These are phyloP conservation scores for Volucella inflata DNA, from an alignment of 2,888 invertebrate species.

Conservation along the genomic window DNA sequence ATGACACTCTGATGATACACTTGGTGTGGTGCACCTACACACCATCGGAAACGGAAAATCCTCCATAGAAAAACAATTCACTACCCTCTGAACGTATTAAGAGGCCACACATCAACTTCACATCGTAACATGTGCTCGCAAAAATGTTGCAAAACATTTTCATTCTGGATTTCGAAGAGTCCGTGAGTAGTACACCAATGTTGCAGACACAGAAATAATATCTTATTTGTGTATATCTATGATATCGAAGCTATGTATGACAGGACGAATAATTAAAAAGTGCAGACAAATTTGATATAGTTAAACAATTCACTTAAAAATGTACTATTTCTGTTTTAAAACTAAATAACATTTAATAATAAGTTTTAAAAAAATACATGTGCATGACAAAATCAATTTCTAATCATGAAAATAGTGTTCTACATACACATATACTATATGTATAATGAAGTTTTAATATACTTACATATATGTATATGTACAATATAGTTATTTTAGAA, in stretches of 20 bases:
- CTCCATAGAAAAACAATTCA: slow-evolving; percentile 37
- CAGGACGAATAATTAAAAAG: slow-evolving; percentile 22
- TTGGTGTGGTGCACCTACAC: slow-evolving; percentile 46
- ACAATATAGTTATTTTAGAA: no score
- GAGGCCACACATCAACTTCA: slow-evolving; percentile 33
- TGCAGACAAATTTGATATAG: neutral
- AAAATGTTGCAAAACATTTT: slow-evolving; percentile 56
- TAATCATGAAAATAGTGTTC: no score
- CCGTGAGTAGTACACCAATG: neutral
- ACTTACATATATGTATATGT: no score
- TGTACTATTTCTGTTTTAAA: no score
- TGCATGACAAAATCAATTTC: no score
- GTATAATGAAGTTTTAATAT: no score
- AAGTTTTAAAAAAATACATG: no score
- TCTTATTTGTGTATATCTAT: slow-evolving; percentile 26
- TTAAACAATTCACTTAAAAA: neutral
- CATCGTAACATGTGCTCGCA: slow-evolving; percentile 36
- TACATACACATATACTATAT: no score
- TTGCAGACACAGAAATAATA: slow-evolving; percentile 23
- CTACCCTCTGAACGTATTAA: slow-evolving; percentile 12
- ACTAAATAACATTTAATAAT: no score
- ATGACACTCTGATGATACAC: slow-evolving; percentile 41
- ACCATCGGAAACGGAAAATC: slow-evolving; percentile 32
- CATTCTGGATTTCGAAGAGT: slow-evolving; percentile 45
- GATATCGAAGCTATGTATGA: neutral